phyloP scores from a whole-genome alignment of 2,888 invertebrate genomes.

The Dasysyrphus albostriatus region DNA sequence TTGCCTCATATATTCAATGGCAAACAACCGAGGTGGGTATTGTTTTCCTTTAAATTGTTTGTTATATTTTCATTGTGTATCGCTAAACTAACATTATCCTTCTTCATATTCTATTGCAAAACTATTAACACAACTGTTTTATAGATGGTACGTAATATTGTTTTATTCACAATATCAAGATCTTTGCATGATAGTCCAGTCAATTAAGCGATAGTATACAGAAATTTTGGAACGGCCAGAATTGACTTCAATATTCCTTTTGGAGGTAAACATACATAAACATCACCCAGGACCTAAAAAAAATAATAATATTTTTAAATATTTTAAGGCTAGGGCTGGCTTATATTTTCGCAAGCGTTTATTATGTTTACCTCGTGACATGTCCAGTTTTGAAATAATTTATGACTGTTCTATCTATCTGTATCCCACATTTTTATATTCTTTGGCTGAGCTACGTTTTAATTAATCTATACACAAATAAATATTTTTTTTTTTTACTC shows the following conservation, averaged over 20 bases:
- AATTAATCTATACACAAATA: too few species aligned
- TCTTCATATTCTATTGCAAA: slow-evolving; percentile 55
- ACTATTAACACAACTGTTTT: slow-evolving; percentile 51
- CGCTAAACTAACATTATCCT: slow-evolving; percentile 45
- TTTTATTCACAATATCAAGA: slow-evolving; percentile 30
- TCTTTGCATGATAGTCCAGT: neutral
- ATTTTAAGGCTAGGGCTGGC: too few species aligned
- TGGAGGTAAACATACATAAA: too few species aligned
- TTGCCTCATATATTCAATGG: slow-evolving; percentile 96
- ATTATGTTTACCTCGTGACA: too few species aligned
- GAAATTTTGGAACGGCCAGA: neutral
- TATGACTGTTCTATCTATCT: too few species aligned
- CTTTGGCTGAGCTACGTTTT: too few species aligned
- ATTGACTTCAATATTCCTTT: neutral
- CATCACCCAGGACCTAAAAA: too few species aligned
- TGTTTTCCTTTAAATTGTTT: slow-evolving; percentile 25
- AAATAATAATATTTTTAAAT: too few species aligned
- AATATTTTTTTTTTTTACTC: too few species aligned
- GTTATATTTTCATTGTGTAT: slow-evolving; percentile 39
- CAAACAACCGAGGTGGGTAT: slow-evolving; percentile 94
- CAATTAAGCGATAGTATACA: neutral
- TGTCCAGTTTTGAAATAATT: too few species aligned
- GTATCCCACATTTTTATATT: too few species aligned
- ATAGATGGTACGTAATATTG: slow-evolving; percentile 71
- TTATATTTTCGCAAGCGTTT: too few species aligned